Evolutionary conservation across 1,140 invertebrate genomes (phyloP).

Genomic region (Euura lappo): DNA sequence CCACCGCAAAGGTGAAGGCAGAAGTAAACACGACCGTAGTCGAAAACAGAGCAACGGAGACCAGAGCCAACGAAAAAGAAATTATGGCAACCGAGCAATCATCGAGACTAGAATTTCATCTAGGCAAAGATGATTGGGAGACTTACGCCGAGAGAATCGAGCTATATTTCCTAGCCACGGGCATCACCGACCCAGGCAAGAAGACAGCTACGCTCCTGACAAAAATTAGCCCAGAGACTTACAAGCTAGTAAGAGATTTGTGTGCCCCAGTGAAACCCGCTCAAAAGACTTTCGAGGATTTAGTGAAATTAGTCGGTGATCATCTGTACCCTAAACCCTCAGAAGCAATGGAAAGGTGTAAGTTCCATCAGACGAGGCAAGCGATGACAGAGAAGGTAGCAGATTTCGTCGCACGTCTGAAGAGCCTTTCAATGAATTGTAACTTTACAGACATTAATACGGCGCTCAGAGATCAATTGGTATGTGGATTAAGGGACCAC

Average conservation of each 20-base stretch:
- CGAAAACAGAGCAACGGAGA: too few species aligned
- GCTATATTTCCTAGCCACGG: constrained; percentile 36
- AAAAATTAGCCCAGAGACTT: constrained; percentile 33
- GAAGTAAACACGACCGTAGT: too few species aligned
- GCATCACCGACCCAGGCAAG: constrained; percentile 23
- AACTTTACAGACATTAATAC: constrained; percentile 23
- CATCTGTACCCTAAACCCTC: constrained; percentile 38
- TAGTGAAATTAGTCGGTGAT: constrained; percentile 33
- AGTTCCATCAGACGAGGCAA: constrained; percentile 39
- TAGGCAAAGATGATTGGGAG: constrained; percentile 21
- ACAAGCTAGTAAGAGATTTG: constrained; percentile 38
- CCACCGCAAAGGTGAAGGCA: too few species aligned
- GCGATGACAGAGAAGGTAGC: constrained; percentile 29
- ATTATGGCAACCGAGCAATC: too few species aligned
- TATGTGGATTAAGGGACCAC: constrained; percentile 17
- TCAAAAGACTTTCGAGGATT: constrained; percentile 31
- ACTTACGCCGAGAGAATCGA: constrained; percentile 25
- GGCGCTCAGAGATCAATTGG: constrained; percentile 21
- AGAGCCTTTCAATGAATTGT: constrained; percentile 32
- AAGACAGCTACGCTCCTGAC: constrained; percentile 35
- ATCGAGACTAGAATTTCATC: constrained; percentile 12
- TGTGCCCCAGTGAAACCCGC: constrained; percentile 37
- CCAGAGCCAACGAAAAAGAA: too few species aligned
- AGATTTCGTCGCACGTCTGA: constrained; percentile 36
- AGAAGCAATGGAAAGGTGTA: constrained; percentile 7